Conservation (phyloP, 1,140 invertebrate species). For the Orius insidiosus region DNA sequence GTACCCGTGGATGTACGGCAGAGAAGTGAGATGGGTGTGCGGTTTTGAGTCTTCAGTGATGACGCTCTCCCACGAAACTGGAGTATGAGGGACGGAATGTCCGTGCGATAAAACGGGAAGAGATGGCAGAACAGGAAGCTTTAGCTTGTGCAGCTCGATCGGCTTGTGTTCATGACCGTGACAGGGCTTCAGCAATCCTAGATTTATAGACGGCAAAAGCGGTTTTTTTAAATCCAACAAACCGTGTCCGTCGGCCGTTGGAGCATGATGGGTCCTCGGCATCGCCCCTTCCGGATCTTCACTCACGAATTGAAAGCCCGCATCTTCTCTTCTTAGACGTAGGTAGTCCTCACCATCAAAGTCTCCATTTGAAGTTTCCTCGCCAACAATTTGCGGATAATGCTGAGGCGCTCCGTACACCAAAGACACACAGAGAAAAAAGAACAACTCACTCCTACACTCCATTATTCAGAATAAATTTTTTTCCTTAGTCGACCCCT, state of each 20-base stretch:
- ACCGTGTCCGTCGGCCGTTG: too few species aligned
- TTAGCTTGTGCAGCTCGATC: too few species aligned
- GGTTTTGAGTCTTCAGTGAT: neutral
- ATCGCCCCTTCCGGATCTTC: too few species aligned
- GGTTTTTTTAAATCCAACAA: too few species aligned
- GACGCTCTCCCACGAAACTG: neutral
- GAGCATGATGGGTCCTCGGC: too few species aligned
- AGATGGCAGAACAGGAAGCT: neutral
- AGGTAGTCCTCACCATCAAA: neutral
- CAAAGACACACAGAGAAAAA: neutral
- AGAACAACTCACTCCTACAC: too few species aligned
- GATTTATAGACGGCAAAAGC: too few species aligned
- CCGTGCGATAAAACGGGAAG: neutral
- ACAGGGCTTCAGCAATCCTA: too few species aligned
- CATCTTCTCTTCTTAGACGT: neutral
- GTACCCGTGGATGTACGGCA: slow-evolving; percentile 10
- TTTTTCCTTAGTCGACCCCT: too few species aligned
- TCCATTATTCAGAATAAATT: too few species aligned
- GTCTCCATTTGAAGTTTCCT: slow-evolving; percentile 2
- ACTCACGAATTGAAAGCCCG: too few species aligned
- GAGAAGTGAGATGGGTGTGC: neutral
- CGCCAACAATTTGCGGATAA: slow-evolving; percentile 2
- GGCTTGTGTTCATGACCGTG: too few species aligned
- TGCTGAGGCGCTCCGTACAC: neutral
- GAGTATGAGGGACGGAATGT: neutral